These are phyloP conservation scores for Drosophila nigrodunni DNA, from an alignment of 1,140 invertebrate species.

Conservation along the genomic window DNA sequence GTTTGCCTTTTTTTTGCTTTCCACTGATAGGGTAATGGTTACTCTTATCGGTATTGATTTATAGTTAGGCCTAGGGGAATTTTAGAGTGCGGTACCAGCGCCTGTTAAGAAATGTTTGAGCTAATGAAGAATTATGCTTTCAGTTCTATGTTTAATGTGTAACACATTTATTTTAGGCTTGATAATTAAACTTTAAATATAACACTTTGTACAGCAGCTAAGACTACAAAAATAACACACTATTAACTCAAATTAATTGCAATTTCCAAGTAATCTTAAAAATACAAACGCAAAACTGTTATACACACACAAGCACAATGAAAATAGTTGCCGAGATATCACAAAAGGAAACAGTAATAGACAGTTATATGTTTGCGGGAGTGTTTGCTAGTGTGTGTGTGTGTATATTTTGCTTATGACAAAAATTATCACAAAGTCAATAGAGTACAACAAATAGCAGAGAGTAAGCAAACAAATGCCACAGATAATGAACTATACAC, in stretches of 20 bases:
- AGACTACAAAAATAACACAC: neutral
- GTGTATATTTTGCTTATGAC: constrained; percentile 28
- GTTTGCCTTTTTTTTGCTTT: constrained; percentile 34
- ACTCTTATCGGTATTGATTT: constrained; percentile 72
- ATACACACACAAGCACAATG: neutral
- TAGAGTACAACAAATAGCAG: constrained; percentile 49
- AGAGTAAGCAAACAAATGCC: constrained; percentile 63
- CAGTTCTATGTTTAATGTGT: no score
- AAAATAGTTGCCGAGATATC: constrained; percentile 5
- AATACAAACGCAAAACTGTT: neutral
- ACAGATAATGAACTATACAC: constrained; percentile 51
- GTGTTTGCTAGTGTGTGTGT: neutral
- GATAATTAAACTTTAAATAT: neutral
- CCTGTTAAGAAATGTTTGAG: no score
- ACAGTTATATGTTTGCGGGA: constrained; percentile 11
- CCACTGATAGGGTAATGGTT: constrained; percentile 67
- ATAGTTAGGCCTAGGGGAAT: constrained; percentile 29
- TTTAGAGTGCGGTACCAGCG: constrained; percentile 19
- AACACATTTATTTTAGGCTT: neutral
- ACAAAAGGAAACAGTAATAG: constrained; percentile 14
- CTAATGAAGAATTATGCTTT: no score
- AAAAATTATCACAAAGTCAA: constrained; percentile 72
- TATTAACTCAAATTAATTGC: constrained; percentile 1
- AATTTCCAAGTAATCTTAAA: neutral
- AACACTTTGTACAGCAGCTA: constrained; percentile 20